phyloP scores from a whole-genome alignment of 2,113 vertebrate genomes.

The Ceyx melanurus region DNA sequence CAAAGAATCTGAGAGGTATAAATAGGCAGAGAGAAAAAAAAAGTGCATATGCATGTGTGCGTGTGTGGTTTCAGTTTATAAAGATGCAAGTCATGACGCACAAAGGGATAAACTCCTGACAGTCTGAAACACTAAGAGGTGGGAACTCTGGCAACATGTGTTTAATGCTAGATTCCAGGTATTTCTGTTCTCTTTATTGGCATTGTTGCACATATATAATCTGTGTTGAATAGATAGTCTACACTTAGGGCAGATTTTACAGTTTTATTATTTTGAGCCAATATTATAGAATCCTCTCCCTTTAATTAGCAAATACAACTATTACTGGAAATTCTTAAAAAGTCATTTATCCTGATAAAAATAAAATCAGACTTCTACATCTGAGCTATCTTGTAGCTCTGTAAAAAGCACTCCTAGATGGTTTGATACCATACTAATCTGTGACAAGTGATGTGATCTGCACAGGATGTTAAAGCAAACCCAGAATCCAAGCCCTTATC shows the following conservation, averaged over 20 bases:
- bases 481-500: background rate
- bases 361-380: background rate
- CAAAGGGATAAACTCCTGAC: conserved; percentile 4
- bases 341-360: background rate
- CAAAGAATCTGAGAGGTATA: conserved; percentile 39
- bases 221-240: background rate
- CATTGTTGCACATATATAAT: background rate
- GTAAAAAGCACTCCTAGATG: background rate
- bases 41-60: background rate
- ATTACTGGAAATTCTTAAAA: background rate
- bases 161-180: background rate
- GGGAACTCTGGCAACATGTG: background rate
- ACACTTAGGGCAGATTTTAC: background rate
- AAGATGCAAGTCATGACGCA: conserved; percentile 40
- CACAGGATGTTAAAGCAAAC: background rate
- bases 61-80: background rate
- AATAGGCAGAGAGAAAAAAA: conserved; percentile 19
- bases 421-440: background rate
- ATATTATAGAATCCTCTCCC: background rate
- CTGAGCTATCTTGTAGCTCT: background rate
- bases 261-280: background rate
- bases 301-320: background rate
- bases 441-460: background rate
- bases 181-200: background rate
- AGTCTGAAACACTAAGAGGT: background rate